Base-by-base conservation (phyloP, 2,888 invertebrate genomes). In the Strigamia crassipes region DNA sequence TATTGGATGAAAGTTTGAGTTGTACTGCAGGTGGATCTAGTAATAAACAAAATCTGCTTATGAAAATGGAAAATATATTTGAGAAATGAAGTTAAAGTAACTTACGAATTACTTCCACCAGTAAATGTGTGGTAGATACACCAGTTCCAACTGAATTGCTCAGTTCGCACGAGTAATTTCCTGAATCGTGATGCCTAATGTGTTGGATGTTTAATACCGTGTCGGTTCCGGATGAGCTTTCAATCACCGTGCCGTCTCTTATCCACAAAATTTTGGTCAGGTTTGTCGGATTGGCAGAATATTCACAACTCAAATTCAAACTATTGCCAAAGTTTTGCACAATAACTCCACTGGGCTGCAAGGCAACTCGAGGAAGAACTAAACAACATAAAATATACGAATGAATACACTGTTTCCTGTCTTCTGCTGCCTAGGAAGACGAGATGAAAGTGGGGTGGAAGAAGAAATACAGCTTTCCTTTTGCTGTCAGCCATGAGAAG, bases 71-170 rank as follows among this genome's bases (percentile, higher is more conserved):
- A n/a, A 51, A n/a, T 8, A 46, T n/a, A n/a, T n/a, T n/a, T 13
- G 1, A 46, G 10, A 46, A 46, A 6, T 13, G 10, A 46, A 61
- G 18, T 21, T 9, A 61, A 61, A 23, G 6, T 31, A 27, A 66
- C 66, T 66, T 66, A 66, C 66, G 66, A 27, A 66, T 27, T 66
- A 66, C 66, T 66, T 66, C 27, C 5, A 66, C 27, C 1, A 66
- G 8, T 3, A 66, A 27, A 27, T 66, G 23, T 3, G 23, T 31
- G 1, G 3, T 27, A 1, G 66, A 66, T 9, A 27, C 27, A 10
- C 66, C 66, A 15, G 66, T 66, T 27, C 66, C 66, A 27, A 23
- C 66, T 27, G 66, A 23, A 27, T 66, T 66, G 12, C 27, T 66
- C 66, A 66, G 6, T 27, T 66, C 12, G 31, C 66, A 66, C 27